Evolutionary conservation across 1,140 invertebrate species (phyloP).

Genomic region (Gonatopus flavifemur): DNA sequence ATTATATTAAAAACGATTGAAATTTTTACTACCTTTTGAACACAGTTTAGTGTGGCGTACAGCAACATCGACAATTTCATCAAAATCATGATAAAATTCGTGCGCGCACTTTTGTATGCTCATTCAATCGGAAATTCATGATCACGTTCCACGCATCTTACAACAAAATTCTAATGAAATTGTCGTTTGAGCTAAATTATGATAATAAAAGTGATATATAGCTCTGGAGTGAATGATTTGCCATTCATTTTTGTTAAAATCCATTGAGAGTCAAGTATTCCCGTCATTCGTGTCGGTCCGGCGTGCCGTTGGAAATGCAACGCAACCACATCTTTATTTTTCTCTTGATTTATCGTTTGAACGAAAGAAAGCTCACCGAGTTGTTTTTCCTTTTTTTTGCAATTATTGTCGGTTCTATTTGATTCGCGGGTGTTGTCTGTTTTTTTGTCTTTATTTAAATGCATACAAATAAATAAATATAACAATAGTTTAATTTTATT

Average conservation of each 20-base stretch:
- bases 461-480: too few relatives aligned
- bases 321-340: constrained; percentile 13
- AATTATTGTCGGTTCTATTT: too few relatives aligned
- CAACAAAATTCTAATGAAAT: constrained; percentile 40
- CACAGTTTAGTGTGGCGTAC: constrained; percentile 56
- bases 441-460: too few relatives aligned
- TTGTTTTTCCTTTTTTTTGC: too few relatives aligned
- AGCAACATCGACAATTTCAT: constrained; percentile 48
- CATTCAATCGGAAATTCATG: constrained; percentile 34
- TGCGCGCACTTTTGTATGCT: constrained; percentile 28
- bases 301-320: constrained; percentile 54
- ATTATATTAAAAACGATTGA: constrained; percentile 40
- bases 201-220: constrained; percentile 48
- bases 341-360: too few relatives aligned
- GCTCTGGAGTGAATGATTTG: constrained; percentile 46
- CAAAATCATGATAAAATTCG: constrained; percentile 25
- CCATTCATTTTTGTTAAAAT: constrained; percentile 34
- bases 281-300: constrained; percentile 31
- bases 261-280: constrained; percentile 38
- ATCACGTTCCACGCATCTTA: too few relatives aligned
- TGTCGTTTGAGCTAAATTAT: constrained; percentile 43
- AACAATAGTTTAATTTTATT: too few relatives aligned
- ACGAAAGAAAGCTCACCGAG: too few relatives aligned
- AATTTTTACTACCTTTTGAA: constrained; percentile 49
- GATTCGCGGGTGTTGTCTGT: too few relatives aligned